phyloP scores from a whole-genome alignment of 1,140 invertebrate genomes.

The Wasmannia auropunctata region DNA sequence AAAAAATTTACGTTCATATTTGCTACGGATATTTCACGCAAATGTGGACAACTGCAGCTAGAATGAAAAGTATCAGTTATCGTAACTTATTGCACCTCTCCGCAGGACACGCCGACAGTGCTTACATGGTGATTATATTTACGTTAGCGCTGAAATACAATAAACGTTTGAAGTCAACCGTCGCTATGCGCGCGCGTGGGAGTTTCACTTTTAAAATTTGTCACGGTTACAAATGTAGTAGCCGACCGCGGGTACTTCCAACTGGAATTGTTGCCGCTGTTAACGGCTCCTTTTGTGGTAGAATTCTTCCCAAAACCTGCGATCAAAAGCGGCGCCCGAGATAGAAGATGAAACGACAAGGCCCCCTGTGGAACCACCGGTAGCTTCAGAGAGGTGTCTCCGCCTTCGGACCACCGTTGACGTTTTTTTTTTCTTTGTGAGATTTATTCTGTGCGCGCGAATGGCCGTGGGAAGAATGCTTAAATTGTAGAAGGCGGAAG shows the following conservation, averaged over 20 bases:
- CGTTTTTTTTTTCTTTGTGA: conserved; percentile 72
- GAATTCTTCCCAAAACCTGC: conserved; percentile 63
- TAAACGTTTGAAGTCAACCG: not conserved
- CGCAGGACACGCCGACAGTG: not conserved
- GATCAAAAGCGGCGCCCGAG: conserved; percentile 64
- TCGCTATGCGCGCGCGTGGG: not conserved
- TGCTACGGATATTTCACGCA: conserved; percentile 17
- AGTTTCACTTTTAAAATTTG: conserved; percentile 33
- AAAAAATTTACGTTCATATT: not conserved
- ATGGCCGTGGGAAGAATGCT: conserved; percentile 34
- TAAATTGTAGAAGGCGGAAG: not conserved
- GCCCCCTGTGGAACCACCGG: conserved; percentile 78
- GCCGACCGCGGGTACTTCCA: conserved; percentile 13
- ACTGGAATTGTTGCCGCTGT: conserved; percentile 30
- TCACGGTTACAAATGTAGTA: conserved; percentile 58
- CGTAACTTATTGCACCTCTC: not conserved
- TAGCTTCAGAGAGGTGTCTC: conserved; percentile 78
- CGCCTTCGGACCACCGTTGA: conserved; percentile 80
- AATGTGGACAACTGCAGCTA: too few relatives aligned
- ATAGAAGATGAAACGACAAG: conserved; percentile 68
- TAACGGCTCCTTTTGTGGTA: conserved; percentile 64
- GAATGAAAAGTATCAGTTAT: not conserved
- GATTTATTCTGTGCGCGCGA: conserved; percentile 76
- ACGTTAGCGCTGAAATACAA: not conserved
- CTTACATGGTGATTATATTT: conserved; percentile 15